Base-by-base conservation (phyloP, 1,140 invertebrate genomes). In the Pomacea maculata region DNA sequence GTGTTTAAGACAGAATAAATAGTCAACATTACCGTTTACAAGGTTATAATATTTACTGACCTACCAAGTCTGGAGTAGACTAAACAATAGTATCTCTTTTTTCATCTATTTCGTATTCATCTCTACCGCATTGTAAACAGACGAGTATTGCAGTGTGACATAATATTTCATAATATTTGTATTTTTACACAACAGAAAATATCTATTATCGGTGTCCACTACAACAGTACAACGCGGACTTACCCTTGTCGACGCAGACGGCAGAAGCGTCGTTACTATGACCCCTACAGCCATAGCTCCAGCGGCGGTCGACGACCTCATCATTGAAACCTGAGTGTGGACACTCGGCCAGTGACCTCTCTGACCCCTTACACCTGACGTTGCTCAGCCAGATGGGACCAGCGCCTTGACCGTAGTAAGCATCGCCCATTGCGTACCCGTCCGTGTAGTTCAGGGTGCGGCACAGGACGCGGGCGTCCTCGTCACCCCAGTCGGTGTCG, bases 341-440 rank as follows among this genome's bases (percentile, higher is more conserved):
- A 78, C 89, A 90, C 21, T 83, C 67, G 55, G 86, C 78, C 14
- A 90, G 65, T 21, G 67, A 72, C 3, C 78, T 73, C 63, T 90
- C 88, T n/a, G 83, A 79, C 54, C 89, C 89, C 2, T 80, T 84
- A 84, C 89, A 90, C 55, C 87, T 84, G 19, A 89, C 80, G 55
- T 86, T 80, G 75, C 85, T 86, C 65, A 90, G 80, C 89, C 89
- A 90, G 72, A 86, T 86, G 0, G 88, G 88, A 14, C 89, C 89
- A 54, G 84, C 71, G 3, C 88, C 88, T 55, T 71, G 71, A 10
- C 87, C 86, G 80, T 86, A 87, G 10, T 73, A 67, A 2, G 81
- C 84, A 34, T 82, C 79, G 52, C 76, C 65, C 34, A 87, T 45
- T 1, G 86, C 84, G 17, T 85, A 85, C 6, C 89, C 88, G 65